A percentile compares a stretch with the other conserved stretches of the same genome.
phyloP scores from a whole-genome alignment of 2,888 invertebrate genomes.

The Amiota mariae region DNA sequence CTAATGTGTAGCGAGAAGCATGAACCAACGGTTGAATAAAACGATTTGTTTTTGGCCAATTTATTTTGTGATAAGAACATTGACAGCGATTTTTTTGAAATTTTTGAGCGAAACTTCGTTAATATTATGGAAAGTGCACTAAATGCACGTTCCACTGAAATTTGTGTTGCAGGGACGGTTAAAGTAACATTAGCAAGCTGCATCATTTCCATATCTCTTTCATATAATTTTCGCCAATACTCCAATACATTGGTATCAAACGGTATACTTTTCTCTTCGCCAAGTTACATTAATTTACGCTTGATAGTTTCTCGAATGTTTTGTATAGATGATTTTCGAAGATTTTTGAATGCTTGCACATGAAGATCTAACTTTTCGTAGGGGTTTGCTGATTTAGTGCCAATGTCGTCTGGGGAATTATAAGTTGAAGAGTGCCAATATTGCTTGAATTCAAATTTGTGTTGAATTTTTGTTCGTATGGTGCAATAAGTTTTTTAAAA shows the following conservation, averaged over 20 bases:
- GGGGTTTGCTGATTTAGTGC: not conserved
- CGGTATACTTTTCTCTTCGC: not conserved
- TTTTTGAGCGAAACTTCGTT: slow-evolving; percentile 39
- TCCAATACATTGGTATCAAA: slow-evolving; percentile 15
- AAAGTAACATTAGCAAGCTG: slow-evolving; percentile 38
- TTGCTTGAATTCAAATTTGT: slow-evolving; percentile 35
- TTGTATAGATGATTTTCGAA: not conserved
- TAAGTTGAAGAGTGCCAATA: slow-evolving; percentile 4
- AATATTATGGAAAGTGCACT: no score
- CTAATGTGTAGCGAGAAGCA: no score
- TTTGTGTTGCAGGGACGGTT: slow-evolving; percentile 40
- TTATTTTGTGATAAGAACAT: slow-evolving; percentile 9
- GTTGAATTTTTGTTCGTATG: slow-evolving; percentile 33
- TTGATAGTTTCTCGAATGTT: not conserved
- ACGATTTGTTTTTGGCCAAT: not conserved
- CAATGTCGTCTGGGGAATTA: not conserved
- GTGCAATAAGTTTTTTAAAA: slow-evolving; percentile 31
- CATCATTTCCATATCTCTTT: slow-evolving; percentile 31
- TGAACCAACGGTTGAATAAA: slow-evolving; percentile 8
- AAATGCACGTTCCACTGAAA: slow-evolving; percentile 40
- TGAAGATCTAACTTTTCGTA: not conserved
- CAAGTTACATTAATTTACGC: not conserved
- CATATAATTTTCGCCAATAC: slow-evolving; percentile 32
- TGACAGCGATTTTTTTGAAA: slow-evolving; percentile 31
- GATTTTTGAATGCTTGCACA: not conserved